phyloP scores from a whole-genome alignment of 1,140 invertebrate genomes.

The Atta cephalotes region DNA sequence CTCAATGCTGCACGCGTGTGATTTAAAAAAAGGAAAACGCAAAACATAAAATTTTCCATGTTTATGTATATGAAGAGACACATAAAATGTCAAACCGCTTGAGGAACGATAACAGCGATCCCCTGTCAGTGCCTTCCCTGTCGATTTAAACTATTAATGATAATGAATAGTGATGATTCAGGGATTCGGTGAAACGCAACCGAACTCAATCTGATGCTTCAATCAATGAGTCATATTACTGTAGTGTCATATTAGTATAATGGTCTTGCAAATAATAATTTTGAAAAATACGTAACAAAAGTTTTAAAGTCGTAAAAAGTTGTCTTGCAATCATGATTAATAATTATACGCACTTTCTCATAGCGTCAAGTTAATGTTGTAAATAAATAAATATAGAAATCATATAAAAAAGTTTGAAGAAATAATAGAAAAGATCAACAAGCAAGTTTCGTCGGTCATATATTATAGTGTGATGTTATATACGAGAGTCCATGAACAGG shows the following conservation, averaged over 20 bases:
- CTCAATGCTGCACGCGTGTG: slow-evolving; percentile 13
- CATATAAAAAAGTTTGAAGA: not conserved
- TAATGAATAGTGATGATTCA: slow-evolving; percentile 67
- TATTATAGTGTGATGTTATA: not conserved
- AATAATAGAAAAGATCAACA: not conserved
- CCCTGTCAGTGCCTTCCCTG: not conserved
- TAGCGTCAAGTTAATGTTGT: not conserved
- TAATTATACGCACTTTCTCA: not conserved
- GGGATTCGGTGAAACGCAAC: slow-evolving; percentile 70
- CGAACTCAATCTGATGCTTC: slow-evolving; percentile 38
- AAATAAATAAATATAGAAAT: not conserved
- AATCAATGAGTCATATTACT: slow-evolving; percentile 63
- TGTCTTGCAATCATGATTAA: not conserved
- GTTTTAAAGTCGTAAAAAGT: not conserved
- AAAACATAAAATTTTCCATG: slow-evolving; percentile 4
- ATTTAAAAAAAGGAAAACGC: slow-evolving; percentile 3
- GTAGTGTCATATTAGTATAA: slow-evolving; percentile 6
- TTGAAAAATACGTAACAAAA: not conserved
- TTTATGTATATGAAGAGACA: too few relatives aligned
- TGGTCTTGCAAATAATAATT: not conserved
- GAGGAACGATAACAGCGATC: slow-evolving; percentile 33
- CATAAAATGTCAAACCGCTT: not conserved
- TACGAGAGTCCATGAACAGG: not conserved
- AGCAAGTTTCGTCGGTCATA: not conserved
- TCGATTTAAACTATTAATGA: slow-evolving; percentile 33